Percentiles rank a stretch among this genome's conserved stretches.
phyloP scores from a whole-genome alignment of 92 coral and sea anemone species.

The Epizoanthus rinbou region DNA sequence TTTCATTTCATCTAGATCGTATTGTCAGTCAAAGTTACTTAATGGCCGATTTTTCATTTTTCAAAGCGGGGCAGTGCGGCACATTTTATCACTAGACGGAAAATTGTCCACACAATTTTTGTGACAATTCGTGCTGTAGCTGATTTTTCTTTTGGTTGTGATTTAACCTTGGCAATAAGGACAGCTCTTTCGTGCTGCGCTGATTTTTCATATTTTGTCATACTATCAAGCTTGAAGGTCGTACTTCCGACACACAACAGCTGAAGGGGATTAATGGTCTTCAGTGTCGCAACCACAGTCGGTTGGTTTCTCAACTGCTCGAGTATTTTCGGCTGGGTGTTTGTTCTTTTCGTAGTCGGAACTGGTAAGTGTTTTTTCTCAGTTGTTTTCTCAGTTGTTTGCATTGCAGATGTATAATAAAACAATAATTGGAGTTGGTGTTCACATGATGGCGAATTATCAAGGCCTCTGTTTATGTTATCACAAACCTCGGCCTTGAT shows the following conservation, averaged over 20 bases:
- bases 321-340: constrained; percentile 14
- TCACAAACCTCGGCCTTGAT: too few relatives aligned
- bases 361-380: neutral
- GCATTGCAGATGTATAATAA: too few relatives aligned
- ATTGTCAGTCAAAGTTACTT: constrained; percentile 7
- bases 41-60: neutral
- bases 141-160: neutral
- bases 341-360: neutral
- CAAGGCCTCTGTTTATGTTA: too few relatives aligned
- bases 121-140: neutral
- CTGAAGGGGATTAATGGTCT: neutral
- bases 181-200: neutral
- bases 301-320: neutral
- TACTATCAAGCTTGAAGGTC: neutral
- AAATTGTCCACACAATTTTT: neutral
- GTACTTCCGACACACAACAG: neutral
- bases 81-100: constrained; percentile 7
- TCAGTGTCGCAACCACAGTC: constrained; percentile 12
- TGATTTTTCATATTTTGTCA: neutral
- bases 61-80: neutral
- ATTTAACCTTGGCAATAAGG: constrained; percentile 9
- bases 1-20: constrained; percentile 8
- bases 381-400: neutral
- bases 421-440: too few relatives aligned
- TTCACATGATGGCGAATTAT: too few relatives aligned